Evolutionary conservation across 2,888 invertebrate species (phyloP).

Genomic region (Octodonta nipae): DNA sequence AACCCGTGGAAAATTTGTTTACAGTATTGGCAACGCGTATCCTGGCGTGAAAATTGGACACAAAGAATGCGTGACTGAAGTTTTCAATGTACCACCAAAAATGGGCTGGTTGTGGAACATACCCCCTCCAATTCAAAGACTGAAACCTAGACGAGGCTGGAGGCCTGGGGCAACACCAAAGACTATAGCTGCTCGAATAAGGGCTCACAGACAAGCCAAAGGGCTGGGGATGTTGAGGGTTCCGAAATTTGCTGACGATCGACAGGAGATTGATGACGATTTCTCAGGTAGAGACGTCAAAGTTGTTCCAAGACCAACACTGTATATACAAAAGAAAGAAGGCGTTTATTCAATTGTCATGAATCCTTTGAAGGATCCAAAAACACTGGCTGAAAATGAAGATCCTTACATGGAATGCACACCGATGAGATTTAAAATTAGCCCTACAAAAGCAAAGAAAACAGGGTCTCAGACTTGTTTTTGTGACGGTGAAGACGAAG

Average conservation of each 20-base stretch:
- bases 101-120: slow-evolving; percentile 60
- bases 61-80: slow-evolving; percentile 39
- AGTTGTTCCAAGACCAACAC: slow-evolving; percentile 46
- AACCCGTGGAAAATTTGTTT: slow-evolving; percentile 19
- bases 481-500: slow-evolving; percentile 15
- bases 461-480: slow-evolving; percentile 16
- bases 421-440: slow-evolving; percentile 53
- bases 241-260: slow-evolving; percentile 19
- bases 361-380: slow-evolving; percentile 51
- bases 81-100: slow-evolving; percentile 43
- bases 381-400: slow-evolving; percentile 43
- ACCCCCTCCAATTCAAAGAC: slow-evolving; percentile 20
- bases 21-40: slow-evolving; percentile 28
- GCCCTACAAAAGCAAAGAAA: slow-evolving; percentile 7
- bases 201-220: slow-evolving; percentile 25
- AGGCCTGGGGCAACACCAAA: slow-evolving; percentile 44
- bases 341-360: slow-evolving; percentile 53
- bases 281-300: slow-evolving; percentile 33
- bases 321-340: slow-evolving; percentile 51
- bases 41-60: slow-evolving; percentile 45
- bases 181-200: slow-evolving; percentile 30
- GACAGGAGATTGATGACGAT: slow-evolving; percentile 23
- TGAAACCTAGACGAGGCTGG: slow-evolving; percentile 41
- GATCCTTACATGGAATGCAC: slow-evolving; percentile 56
- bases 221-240: slow-evolving; percentile 21